Conservation (phyloP, 2,113 vertebrate species). For the Pao palembangensis region DNA sequence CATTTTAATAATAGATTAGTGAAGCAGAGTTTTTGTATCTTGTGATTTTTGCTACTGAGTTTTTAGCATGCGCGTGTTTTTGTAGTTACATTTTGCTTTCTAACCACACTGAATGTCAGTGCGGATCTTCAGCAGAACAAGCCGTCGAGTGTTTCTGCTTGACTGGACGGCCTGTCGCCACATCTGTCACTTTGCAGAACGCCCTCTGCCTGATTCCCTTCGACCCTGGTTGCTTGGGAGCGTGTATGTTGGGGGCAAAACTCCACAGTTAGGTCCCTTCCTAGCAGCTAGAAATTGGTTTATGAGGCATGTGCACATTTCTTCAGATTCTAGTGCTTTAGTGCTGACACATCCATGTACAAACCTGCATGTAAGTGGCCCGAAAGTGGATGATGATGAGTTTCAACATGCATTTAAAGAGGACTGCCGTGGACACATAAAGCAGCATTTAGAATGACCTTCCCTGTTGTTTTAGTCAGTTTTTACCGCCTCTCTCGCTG, state of each 20-base stretch:
- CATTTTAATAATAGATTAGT: too few species aligned
- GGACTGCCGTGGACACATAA: too few species aligned
- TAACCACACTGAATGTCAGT: conserved; percentile 47
- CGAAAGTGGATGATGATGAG: neutral
- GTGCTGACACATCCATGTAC: neutral
- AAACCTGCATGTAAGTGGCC: neutral
- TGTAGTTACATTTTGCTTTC: conserved; percentile 24
- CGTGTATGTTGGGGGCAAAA: neutral
- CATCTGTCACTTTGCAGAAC: conserved; percentile 58
- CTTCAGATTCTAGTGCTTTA: conserved; percentile 7
- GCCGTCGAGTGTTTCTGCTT: conserved; percentile 53
- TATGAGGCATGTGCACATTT: neutral
- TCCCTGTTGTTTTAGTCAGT: too few species aligned
- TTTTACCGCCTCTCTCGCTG: too few species aligned
- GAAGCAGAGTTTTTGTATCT: too few species aligned
- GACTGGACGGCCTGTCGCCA: conserved; percentile 52
- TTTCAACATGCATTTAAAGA: too few species aligned
- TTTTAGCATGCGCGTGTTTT: neutral
- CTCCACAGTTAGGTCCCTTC: neutral
- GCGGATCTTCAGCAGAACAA: conserved; percentile 40
- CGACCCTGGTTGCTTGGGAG: conserved; percentile 18
- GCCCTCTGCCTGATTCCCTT: conserved; percentile 40
- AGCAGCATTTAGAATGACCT: too few species aligned
- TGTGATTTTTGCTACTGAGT: too few species aligned
- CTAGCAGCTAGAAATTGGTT: conserved; percentile 5